Base-by-base conservation (phyloP, 2,797 vertebrate genomes). In the Diplodus puntazzo region DNA sequence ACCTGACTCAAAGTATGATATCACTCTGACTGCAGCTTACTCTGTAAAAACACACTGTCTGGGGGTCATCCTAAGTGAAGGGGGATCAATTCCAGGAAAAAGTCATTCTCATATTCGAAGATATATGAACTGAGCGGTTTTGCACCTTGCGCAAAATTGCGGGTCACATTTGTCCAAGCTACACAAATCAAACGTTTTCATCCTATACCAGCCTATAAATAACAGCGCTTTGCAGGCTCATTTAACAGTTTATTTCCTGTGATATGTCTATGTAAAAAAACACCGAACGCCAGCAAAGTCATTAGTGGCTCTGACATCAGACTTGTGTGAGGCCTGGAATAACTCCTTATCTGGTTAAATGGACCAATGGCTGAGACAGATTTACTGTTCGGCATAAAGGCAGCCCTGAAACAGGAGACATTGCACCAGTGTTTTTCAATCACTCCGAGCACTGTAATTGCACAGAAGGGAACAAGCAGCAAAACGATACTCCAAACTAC, bases 291-390 rank as follows among this genome's bases (percentile, higher is more conserved):
- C 85, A 85, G 83, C 73, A 88, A 84, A 92, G 78, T 92, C 82
- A 85, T 90, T 92, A 88, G 78, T 80, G 84, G 90, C 82, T 83
- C 73, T 89, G 83, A 92, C 84, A 88, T 90, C 75, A 86, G 85
- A 81, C 86, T 83, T 82, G 80, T 83, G 74, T 83, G 80, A 91
- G 84, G 85, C 79, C 82, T 89, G 81, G 83, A 89, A 83, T 88
- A 87, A 87, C 81, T 90, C 80, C 91, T 93, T 91, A 93, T 94
- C 90, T 92, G 88, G 84, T 92, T 89, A 90, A 92, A 89, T 50
- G 71, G 80, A 85, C 79, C 78, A 86, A 86, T 74, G 83, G 81
- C 82, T 69, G 53, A 75, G 91, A 91, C 88, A 95, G 93, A 93
- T 94, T 95, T 94, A 95, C 90, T 83, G 88, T 86, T 88, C 79